Evolutionary conservation across 2,113 vertebrate genomes (phyloP).

Genomic region (Siniperca chuatsi): DNA sequence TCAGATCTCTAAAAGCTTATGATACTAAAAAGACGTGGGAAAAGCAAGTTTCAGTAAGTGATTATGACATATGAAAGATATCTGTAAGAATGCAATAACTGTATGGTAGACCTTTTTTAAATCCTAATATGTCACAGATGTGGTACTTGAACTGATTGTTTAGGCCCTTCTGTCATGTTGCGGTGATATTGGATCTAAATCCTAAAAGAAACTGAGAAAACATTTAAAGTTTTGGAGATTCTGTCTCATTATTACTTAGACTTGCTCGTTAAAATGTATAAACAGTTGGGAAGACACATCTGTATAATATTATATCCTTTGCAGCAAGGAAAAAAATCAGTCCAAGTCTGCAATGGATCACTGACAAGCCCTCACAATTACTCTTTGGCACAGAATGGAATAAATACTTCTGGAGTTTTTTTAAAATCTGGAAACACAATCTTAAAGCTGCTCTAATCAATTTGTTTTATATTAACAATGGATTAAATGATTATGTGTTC

Average conservation of each 20-base stretch:
- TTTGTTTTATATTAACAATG: slow-evolving; percentile 9
- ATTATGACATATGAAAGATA: not conserved
- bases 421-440: slow-evolving; percentile 30
- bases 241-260: slow-evolving; percentile 1
- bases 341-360: slow-evolving; percentile 43
- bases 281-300: slow-evolving; percentile 49
- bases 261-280: slow-evolving; percentile 25
- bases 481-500: not conserved
- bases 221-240: slow-evolving; percentile 8
- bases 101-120: not conserved
- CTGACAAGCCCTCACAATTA: slow-evolving; percentile 24
- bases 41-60: slow-evolving; percentile 9
- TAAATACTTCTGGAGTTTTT: slow-evolving; percentile 38
- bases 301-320: slow-evolving; percentile 42
- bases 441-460: slow-evolving; percentile 35
- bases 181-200: slow-evolving; percentile 23
- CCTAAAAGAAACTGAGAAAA: slow-evolving; percentile 20
- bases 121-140: slow-evolving; percentile 43
- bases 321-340: not conserved
- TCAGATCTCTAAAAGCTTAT: too few relatives aligned
- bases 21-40: not conserved
- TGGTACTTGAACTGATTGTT: slow-evolving; percentile 8
- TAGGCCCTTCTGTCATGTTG: slow-evolving; percentile 12
- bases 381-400: slow-evolving; percentile 10
- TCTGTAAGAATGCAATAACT: not conserved